Conservation (phyloP, 2,113 vertebrate species). For the Sciurus niger region DNA sequence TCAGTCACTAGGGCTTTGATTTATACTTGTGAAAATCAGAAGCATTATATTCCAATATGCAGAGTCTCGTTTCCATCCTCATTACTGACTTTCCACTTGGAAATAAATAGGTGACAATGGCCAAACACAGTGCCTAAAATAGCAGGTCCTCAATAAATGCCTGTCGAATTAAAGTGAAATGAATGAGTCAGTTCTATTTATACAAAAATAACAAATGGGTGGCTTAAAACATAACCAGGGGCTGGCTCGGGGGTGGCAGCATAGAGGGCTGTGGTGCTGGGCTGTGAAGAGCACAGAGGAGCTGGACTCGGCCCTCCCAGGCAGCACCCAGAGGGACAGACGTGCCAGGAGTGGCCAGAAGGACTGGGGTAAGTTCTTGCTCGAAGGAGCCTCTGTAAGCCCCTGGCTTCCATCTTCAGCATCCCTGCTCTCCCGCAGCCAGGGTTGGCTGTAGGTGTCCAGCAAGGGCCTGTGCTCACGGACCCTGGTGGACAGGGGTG, state of each 20-base stretch:
- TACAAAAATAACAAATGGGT: neutral
- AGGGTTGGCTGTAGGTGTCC: no score
- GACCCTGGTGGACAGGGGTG: accelerated
- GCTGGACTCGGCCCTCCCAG: neutral
- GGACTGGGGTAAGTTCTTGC: neutral
- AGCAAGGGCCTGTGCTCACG: accelerated
- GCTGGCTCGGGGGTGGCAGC: accelerated
- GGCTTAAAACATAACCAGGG: neutral
- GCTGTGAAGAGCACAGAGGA: neutral
- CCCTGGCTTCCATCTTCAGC: accelerated
- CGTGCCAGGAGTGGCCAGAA: accelerated
- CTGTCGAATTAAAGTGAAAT: neutral
- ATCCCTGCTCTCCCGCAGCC: accelerated
- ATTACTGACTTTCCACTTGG: neutral
- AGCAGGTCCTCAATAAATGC: neutral
- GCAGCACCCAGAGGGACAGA: neutral
- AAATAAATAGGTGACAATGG: neutral
- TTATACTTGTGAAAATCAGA: neutral
- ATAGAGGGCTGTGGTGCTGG: no score
- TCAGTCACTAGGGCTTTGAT: neutral
- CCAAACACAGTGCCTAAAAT: neutral
- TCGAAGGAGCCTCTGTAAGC: neutral
- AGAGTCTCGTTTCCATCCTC: neutral
- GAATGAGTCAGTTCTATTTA: neutral
- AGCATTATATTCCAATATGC: neutral